Evolutionary conservation across 2,888 invertebrate species (phyloP).

Genomic region (Nomada lathburiana): DNA sequence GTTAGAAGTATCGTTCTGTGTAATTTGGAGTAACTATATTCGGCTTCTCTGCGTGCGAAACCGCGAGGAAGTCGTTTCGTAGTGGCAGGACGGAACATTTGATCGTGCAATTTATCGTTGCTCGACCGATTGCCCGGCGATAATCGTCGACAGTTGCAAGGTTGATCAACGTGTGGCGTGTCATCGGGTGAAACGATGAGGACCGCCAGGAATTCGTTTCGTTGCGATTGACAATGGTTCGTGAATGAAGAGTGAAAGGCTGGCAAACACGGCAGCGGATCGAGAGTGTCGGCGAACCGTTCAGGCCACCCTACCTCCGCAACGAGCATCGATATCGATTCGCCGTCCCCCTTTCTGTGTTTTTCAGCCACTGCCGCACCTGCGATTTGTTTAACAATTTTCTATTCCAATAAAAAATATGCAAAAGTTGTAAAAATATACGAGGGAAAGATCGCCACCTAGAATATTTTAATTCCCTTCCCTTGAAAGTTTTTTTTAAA

Average conservation of each 20-base stretch:
- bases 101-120: neutral
- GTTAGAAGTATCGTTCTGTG: neutral
- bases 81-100: neutral
- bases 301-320: neutral
- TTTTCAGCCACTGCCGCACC: neutral
- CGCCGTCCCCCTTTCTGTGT: neutral
- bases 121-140: neutral
- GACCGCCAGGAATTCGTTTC: conserved; percentile 37
- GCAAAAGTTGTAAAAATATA: no score
- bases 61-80: neutral
- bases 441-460: no score
- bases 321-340: neutral
- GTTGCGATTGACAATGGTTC: conserved; percentile 41
- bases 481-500: no score
- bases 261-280: conserved; percentile 28
- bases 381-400: neutral
- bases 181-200: conserved; percentile 9
- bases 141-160: neutral
- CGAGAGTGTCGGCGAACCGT: conserved; percentile 14
- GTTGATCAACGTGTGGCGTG: conserved; percentile 13
- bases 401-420: no score
- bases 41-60: neutral
- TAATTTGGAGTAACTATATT: neutral
- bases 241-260: conserved; percentile 57
- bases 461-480: no score